phyloP scores from a whole-genome alignment of 2,888 invertebrate species.

The Serrognathus titanus region DNA sequence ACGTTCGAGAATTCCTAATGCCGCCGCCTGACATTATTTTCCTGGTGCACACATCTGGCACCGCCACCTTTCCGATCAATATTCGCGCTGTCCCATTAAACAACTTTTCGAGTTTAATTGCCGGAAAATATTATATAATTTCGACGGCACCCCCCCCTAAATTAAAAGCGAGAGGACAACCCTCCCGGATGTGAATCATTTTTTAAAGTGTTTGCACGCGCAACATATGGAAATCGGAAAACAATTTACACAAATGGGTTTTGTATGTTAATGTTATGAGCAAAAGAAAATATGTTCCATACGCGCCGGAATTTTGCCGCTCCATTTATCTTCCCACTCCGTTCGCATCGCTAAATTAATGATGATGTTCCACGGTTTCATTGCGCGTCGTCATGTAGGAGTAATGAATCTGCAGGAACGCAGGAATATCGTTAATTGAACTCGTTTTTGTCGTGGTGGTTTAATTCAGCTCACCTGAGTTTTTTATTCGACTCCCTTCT shows the following conservation, averaged over 20 bases:
- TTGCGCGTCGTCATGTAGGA: no score
- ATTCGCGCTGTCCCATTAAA: constrained; percentile 8
- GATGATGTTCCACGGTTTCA: no score
- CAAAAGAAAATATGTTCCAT: not conserved
- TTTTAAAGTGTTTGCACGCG: not conserved
- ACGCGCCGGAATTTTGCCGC: no score
- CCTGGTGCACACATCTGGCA: not conserved
- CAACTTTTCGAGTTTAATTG: constrained; percentile 13
- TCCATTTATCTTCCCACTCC: no score
- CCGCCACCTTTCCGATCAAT: constrained; percentile 4
- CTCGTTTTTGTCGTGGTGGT: no score
- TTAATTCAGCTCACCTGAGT: no score
- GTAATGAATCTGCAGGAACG: no score
- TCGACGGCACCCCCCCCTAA: not conserved
- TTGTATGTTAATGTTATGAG: constrained; percentile 12
- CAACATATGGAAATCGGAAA: constrained; percentile 15
- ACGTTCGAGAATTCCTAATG: constrained; percentile 23
- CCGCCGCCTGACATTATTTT: constrained; percentile 1
- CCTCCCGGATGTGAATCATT: constrained; percentile 5
- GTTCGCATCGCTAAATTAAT: no score
- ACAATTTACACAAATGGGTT: constrained; percentile 11
- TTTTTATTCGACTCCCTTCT: no score
- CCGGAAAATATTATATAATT: constrained; percentile 14
- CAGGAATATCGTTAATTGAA: no score
- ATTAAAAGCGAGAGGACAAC: constrained; percentile 2